Conservation (phyloP, 1,140 invertebrate species). For the Octopus sinensis region DNA sequence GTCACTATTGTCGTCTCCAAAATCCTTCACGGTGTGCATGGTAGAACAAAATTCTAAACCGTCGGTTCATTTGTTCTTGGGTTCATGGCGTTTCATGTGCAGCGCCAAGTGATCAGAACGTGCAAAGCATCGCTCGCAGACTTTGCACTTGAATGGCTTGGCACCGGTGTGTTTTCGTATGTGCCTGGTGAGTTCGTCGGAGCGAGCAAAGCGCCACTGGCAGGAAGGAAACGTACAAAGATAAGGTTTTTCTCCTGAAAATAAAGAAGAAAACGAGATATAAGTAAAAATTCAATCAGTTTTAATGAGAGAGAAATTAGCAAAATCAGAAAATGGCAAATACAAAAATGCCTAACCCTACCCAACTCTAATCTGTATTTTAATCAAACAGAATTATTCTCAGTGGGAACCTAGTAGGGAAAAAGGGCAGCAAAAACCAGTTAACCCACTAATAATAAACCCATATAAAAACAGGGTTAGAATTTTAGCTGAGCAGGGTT, state of each 20-base stretch:
- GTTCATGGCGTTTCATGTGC: constrained; percentile 68
- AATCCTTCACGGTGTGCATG: too few species aligned
- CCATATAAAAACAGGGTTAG: too few species aligned
- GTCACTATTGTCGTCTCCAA: too few species aligned
- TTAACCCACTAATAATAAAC: too few species aligned
- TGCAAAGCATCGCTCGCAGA: constrained; percentile 78
- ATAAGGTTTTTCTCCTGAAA: constrained; percentile 59
- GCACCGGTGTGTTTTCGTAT: constrained; percentile 59
- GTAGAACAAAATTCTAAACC: neutral
- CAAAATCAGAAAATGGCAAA: too few species aligned
- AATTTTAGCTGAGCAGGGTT: too few species aligned
- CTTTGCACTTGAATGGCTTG: constrained; percentile 59
- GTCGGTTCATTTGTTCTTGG: constrained; percentile 44
- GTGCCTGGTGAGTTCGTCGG: constrained; percentile 86
- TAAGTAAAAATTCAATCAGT: neutral
- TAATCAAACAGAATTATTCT: too few species aligned
- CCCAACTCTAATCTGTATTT: too few species aligned
- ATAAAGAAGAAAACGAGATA: constrained; percentile 16
- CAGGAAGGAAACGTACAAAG: constrained; percentile 64
- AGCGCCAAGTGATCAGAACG: constrained; percentile 68
- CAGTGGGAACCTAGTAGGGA: too few species aligned
- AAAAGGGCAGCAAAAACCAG: too few species aligned
- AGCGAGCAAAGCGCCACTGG: constrained; percentile 92
- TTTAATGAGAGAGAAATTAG: too few species aligned
- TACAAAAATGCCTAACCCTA: too few species aligned